Evolutionary conservation across 2,113 vertebrate genomes (phyloP), one percentile per base, ranked within the genome.

Genomic region (Ardeotis arabs): DNA sequence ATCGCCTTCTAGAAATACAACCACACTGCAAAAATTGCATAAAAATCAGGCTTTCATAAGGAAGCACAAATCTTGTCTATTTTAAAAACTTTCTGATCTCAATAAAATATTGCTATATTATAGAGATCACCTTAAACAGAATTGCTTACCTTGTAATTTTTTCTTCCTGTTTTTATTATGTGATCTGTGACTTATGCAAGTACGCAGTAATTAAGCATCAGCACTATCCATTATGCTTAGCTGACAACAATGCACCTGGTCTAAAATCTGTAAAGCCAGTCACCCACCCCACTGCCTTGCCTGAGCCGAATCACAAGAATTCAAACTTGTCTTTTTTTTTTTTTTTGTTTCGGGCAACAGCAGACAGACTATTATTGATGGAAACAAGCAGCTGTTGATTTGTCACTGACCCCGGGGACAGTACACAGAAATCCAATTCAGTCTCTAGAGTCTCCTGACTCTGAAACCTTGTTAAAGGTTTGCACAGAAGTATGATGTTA

Each of bases 171-270:
- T 83, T 75, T 69, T 55, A 56, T 66, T 67, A 63, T 82, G 67
- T 85, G 75, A 69, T 74, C 86, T 11, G 75, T 95, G 98, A 98
- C 98, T 98, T 98, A 52, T 96, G 98, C 96, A 97, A 95, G 86
- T 19, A 70, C 94, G 89, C 45, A 87, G 92, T 90, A 97, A 97
- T 95, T 96, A 91, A 95, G 73, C 94, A 62, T 90, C 89, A 96
- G 68, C 92, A 84, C 25, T 96, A 96, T 84, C 93, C 62, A 93
- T 93, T 97, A 89, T 94, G 95, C 86, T 93, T 97, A 97, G 87
- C 87, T 91, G 53, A 80, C 90, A 81, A 62, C 85, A 90, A 52
- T 14, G 33, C 95, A 97, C 77, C 83, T 97, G 84, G 83, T 35
- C 52, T 81, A 74, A 89, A 92, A 89, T 92, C 80, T 78, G 76